phyloP scores from a whole-genome alignment of 1,140 invertebrate species.

The Neoseiulus cucumeris region DNA sequence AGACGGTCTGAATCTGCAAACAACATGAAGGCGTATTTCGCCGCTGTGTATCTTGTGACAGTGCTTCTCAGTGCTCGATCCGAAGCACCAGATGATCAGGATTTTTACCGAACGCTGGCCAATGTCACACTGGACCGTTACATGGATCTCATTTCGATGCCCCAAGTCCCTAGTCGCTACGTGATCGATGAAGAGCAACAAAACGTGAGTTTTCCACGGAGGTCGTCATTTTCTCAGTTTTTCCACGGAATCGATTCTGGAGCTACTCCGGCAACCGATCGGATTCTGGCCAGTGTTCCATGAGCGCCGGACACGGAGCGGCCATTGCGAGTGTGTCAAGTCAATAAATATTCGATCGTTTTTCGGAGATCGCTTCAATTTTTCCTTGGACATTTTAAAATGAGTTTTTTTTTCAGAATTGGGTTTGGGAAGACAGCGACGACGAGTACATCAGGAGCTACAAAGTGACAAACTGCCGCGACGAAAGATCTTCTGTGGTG shows the following conservation, averaged over 20 bases:
- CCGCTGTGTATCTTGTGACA: background rate
- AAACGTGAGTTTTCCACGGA: background rate
- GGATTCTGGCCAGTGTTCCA: no score
- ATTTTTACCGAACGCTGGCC: background rate
- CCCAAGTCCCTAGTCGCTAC: background rate
- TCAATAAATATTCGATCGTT: no score
- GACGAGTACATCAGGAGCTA: constrained; percentile 5
- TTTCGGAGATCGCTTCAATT: no score
- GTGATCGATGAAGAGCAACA: background rate
- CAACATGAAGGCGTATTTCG: no score
- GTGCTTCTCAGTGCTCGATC: background rate
- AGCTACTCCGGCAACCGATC: no score
- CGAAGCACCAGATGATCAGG: background rate
- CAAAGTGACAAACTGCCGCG: background rate
- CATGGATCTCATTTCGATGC: constrained; percentile 10
- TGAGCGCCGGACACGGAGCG: no score
- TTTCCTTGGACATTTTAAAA: no score
- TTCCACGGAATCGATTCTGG: no score
- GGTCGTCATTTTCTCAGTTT: no score
- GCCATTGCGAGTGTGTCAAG: no score
- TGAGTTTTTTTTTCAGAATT: background rate
- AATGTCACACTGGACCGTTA: constrained; percentile 5
- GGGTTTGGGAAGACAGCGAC: background rate
- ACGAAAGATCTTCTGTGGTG: background rate
- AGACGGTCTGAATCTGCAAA: no score